A percentile compares a stretch with the other conserved stretches of the same genome.
Conservation (phyloP, 2,113 vertebrate genomes). For the Zosterops pallidus region DNA sequence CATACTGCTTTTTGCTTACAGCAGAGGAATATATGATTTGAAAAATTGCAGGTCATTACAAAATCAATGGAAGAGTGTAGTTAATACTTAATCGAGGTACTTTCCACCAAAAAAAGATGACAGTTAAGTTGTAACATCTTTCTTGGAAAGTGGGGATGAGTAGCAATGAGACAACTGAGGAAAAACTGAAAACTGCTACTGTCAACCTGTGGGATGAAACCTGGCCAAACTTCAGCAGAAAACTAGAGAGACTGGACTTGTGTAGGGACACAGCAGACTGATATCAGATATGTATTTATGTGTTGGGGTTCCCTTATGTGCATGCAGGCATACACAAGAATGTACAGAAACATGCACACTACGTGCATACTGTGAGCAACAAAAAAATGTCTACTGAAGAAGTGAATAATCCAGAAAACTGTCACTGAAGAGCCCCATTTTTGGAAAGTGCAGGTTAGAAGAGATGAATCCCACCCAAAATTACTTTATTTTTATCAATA, state of each 20-base stretch:
- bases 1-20: not conserved
- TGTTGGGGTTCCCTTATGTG: not conserved
- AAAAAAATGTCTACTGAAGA: not conserved
- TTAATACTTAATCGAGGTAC: not conserved
- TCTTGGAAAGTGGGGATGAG: not conserved
- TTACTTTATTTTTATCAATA: not conserved
- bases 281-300: not conserved
- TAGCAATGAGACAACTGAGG: not conserved
- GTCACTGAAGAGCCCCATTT: not conserved
- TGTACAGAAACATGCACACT: not conserved
- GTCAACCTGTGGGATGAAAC: not conserved
- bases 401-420: not conserved
- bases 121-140: not conserved
- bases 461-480: not conserved
- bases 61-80: not conserved
- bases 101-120: not conserved
- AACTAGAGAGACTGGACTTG: not conserved
- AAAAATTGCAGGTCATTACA: not conserved
- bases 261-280: not conserved
- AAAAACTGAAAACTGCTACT: not conserved
- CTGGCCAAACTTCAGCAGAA: not conserved
- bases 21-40: not conserved
- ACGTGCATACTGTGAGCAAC: not conserved
- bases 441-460: not conserved
- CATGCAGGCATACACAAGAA: not conserved